Conservation (phyloP, 2,888 invertebrate species). For the Diloba caeruleocephala region DNA sequence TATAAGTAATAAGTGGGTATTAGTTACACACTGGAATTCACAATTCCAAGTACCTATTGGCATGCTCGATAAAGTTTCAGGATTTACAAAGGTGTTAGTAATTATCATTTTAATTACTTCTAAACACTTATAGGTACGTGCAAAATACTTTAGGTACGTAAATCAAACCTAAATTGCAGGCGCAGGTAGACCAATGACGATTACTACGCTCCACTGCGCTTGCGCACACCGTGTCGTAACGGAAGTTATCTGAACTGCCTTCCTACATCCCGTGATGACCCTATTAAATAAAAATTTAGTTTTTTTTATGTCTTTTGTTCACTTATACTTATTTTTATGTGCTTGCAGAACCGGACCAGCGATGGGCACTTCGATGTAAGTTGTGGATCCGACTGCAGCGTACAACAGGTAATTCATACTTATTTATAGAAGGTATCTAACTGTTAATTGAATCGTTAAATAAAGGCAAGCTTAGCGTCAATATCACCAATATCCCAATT, state of each 20-base stretch:
- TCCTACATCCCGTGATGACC: constrained; percentile 64
- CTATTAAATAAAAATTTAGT: constrained; percentile 49
- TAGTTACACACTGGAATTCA: too few species aligned
- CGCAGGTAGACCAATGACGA: constrained; percentile 65
- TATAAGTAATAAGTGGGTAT: too few species aligned
- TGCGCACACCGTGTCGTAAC: constrained; percentile 69
- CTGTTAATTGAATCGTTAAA: not conserved
- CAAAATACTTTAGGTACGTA: constrained; percentile 3
- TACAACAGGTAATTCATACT: constrained; percentile 90
- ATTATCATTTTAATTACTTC: not conserved
- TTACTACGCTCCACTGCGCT: constrained; percentile 76
- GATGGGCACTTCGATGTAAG: constrained; percentile 91
- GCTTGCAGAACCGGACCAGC: constrained; percentile 91
- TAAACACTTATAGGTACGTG: not conserved
- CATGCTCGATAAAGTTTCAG: too few species aligned
- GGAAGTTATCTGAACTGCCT: constrained; percentile 75
- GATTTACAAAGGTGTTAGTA: too few species aligned
- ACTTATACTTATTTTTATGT: constrained; percentile 4
- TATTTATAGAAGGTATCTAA: not conserved
- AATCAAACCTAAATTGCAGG: constrained; percentile 56
- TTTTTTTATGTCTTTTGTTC: constrained; percentile 14
- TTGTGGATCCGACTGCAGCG: constrained; percentile 92
- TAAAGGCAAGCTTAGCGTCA: too few species aligned
- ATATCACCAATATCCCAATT: too few species aligned
- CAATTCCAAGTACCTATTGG: too few species aligned